Percentiles rank a stretch among this genome's conserved stretches.
Evolutionary conservation across 2,113 vertebrate species (phyloP).

Genomic region (Phylloscopus trochiloides): DNA sequence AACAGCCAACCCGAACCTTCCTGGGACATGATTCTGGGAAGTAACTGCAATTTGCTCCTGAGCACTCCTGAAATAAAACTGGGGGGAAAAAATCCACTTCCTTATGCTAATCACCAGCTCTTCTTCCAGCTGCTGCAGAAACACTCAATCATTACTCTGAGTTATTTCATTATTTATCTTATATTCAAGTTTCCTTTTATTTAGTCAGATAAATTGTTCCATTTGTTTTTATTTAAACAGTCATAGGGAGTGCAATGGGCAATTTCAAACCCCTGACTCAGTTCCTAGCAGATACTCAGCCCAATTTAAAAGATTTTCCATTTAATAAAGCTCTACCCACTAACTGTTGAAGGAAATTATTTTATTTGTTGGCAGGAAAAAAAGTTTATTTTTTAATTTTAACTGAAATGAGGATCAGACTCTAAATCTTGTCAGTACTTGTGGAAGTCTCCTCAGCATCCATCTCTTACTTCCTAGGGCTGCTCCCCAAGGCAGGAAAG

Average conservation of each 20-base stretch:
- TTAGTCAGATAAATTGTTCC: not conserved
- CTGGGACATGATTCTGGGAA: not conserved
- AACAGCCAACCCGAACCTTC: not conserved
- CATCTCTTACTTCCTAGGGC: not conserved
- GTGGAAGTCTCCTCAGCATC: not conserved
- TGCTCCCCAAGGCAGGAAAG: rapidly evolving
- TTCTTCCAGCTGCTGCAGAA: not conserved
- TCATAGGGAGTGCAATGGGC: not conserved
- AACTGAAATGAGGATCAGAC: not conserved
- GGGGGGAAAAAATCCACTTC: not conserved
- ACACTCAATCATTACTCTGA: not conserved
- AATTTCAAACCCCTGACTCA: not conserved
- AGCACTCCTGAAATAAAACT: not conserved
- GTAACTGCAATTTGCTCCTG: not conserved
- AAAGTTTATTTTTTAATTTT: not conserved
- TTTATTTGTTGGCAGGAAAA: not conserved
- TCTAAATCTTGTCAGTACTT: not conserved
- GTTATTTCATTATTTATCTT: not conserved
- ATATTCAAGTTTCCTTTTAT: not conserved
- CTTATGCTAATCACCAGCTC: not conserved
- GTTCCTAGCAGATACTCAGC: not conserved
- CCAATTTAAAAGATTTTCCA: not conserved
- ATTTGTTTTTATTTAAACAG: not conserved
- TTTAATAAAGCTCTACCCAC: not conserved
- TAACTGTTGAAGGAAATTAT: not conserved